Conservation (phyloP, 2,797 vertebrate genomes). For the Acridotheres tristis region DNA sequence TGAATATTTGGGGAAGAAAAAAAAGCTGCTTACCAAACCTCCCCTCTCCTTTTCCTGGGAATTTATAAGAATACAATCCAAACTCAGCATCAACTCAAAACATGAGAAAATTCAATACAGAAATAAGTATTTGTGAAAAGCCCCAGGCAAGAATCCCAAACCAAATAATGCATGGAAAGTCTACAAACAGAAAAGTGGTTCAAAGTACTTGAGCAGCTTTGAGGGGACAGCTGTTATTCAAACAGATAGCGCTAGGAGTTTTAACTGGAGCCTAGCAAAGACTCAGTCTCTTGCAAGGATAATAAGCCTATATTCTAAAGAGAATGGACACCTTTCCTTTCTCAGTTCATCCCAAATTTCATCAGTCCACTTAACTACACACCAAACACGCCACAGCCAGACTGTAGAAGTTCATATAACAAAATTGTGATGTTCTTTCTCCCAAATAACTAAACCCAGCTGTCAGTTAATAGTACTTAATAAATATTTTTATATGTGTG, state of each 20-base stretch:
- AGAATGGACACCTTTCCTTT: not conserved
- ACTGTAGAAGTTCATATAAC: not conserved
- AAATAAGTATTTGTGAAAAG: not conserved
- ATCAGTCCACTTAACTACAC: not conserved
- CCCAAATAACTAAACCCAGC: not conserved
- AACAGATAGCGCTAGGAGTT: not conserved
- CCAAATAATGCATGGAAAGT: not conserved
- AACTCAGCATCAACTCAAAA: not conserved
- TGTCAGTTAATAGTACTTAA: not conserved
- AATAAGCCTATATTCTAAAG: not conserved
- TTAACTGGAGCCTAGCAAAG: not conserved
- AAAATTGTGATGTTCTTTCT: not conserved
- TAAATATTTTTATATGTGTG: not conserved
- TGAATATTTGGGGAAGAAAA: not conserved
- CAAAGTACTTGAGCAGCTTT: not conserved
- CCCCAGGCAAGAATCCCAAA: not conserved
- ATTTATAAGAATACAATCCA: not conserved
- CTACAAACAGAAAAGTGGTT: not conserved
- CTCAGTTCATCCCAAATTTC: not conserved
- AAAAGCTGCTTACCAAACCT: not conserved
- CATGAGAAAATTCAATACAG: not conserved
- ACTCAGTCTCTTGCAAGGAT: not conserved
- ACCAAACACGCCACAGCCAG: accelerated
- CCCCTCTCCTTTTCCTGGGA: not conserved
- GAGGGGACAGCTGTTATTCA: not conserved